Evolutionary conservation across 2,888 invertebrate genomes (phyloP), one percentile per base, ranked within the genome.

Genomic region (Rotaria macrura): DNA sequence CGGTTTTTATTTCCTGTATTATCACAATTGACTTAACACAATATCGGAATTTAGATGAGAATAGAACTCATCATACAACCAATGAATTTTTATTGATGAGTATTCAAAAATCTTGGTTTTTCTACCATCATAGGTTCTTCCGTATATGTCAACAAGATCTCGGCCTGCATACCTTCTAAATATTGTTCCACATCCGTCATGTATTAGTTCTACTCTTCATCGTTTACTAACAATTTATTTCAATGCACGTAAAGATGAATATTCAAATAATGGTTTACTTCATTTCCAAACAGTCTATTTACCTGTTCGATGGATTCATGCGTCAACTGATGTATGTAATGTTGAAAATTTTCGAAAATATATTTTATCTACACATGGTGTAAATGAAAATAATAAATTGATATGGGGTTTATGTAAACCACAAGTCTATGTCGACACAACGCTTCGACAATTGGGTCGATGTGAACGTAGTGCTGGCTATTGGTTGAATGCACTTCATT

Each of bases 241-340:
- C 25, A 43, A 79, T 43, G 40, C 79, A 79, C 79, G 79, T n/a
- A 79, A 79, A 79, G 12, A 43, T 5, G 79, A 79, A 43, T 79
- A 79, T 43, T 79, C 79, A 10, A 79, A 40, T 79, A 25, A 43
- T 79, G 79, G 79, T 79, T 25, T 79, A 43, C 79, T 79, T 79
- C 79, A 79, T 79, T 79, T 79, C 43, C 79, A 79, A 79, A 79
- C 79, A 43, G 79, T 79, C 43, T 79, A 79, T 79, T n/a, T 79
- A n/a, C 79, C 79, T 7, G 10, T 43, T 14, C 43, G 43, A 25
- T 79, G 79, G 79, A 43, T 79, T 14, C 40, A 14, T 43, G 9
- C 79, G n/a, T 43, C 79, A 12, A n/a, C 43, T 3, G 43, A 79
- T 79, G 43, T 40, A 12, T 23, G n/a, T 43, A 43, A 43, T 43